Evolutionary conservation across 2,797 vertebrate species (phyloP).

Genomic region (Prionace glauca): DNA sequence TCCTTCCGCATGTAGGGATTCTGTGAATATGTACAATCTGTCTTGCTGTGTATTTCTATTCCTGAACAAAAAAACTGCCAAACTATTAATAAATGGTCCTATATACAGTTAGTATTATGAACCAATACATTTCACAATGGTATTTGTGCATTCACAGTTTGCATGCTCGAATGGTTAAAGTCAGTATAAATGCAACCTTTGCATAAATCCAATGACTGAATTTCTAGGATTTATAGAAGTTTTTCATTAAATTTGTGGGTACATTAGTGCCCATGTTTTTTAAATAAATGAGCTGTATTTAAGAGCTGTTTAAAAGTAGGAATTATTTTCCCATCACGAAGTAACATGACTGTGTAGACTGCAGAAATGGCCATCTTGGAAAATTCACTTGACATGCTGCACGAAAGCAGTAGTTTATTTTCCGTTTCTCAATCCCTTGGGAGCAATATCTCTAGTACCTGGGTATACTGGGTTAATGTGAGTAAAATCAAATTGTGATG

Average conservation of each 20-base stretch:
- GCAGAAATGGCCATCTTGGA: neutral
- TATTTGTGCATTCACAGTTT: neutral
- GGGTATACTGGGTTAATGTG: neutral
- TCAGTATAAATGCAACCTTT: neutral
- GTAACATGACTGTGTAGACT: neutral
- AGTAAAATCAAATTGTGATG: neutral
- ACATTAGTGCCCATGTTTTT: neutral
- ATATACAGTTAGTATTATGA: neutral
- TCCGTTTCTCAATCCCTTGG: neutral
- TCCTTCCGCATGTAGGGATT: too few relatives aligned
- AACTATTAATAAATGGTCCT: neutral
- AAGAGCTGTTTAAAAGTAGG: neutral
- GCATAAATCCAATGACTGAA: neutral
- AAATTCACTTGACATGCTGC: neutral
- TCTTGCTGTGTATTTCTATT: neutral
- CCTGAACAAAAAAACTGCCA: neutral
- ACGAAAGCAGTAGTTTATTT: neutral
- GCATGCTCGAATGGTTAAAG: neutral
- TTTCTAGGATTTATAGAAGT: neutral
- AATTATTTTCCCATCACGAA: neutral
- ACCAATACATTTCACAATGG: neutral
- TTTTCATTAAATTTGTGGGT: neutral
- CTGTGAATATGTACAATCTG: neutral
- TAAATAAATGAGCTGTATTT: neutral
- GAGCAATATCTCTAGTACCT: neutral